Evolutionary conservation across 2,888 invertebrate genomes (phyloP).

Genomic region (Euplexia lucipara): DNA sequence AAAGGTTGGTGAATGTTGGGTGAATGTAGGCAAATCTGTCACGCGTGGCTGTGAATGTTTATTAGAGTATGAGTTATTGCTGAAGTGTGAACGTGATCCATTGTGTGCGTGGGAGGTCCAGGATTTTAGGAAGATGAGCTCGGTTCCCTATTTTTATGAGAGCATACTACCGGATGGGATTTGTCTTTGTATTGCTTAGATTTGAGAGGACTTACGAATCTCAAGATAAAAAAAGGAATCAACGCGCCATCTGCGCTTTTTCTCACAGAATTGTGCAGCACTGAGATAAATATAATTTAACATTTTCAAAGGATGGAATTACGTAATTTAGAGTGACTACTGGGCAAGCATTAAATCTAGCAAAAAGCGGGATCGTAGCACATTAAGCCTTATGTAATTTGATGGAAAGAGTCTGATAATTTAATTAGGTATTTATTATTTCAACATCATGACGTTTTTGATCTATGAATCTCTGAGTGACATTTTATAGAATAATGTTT

Average conservation of each 20-base stretch:
- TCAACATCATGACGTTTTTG: too few relatives aligned
- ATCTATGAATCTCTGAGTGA: too few relatives aligned
- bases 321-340: background rate
- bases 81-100: conserved; percentile 38
- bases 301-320: background rate
- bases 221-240: conserved; percentile 10
- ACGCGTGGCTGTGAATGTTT: conserved; percentile 51
- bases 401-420: too few relatives aligned
- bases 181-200: conserved; percentile 32
- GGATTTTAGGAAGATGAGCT: conserved; percentile 31
- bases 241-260: conserved; percentile 9
- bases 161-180: conserved; percentile 21
- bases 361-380: too few relatives aligned
- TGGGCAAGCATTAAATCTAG: too few relatives aligned
- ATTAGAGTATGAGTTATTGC: conserved; percentile 53
- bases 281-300: background rate
- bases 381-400: too few relatives aligned
- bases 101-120: conserved; percentile 43
- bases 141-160: conserved; percentile 26
- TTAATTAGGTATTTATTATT: too few relatives aligned
- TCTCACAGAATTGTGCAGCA: conserved; percentile 9
- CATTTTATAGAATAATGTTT: too few relatives aligned
- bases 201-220: conserved; percentile 14
- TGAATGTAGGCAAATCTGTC: conserved; percentile 45
- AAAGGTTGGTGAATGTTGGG: conserved; percentile 28